A percentile compares a stretch with the other conserved stretches of the same genome.
Conservation (phyloP, 2,113 vertebrate species). For the Odocoileus hemionus region DNA sequence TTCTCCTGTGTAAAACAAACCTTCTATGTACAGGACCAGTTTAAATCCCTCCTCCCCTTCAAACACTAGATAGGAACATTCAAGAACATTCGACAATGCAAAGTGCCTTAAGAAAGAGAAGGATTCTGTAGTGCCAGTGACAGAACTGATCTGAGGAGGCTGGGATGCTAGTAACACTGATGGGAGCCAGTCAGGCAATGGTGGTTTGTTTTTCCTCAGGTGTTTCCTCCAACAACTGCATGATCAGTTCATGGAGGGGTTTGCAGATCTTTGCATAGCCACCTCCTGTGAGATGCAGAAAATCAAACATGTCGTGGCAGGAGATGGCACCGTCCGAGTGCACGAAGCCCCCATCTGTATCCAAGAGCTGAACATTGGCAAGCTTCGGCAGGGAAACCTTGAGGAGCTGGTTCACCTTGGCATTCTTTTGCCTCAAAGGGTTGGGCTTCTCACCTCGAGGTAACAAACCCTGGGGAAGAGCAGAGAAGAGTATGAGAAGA, state of each 20-base stretch:
- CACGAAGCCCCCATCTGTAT: slow-evolving; percentile 89
- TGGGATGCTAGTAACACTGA: slow-evolving; percentile 63
- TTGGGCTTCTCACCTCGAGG: slow-evolving; percentile 96
- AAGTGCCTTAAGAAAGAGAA: slow-evolving; percentile 85
- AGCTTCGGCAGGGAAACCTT: slow-evolving; percentile 88
- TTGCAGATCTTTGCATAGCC: slow-evolving; percentile 91
- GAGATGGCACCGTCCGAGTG: slow-evolving; percentile 95
- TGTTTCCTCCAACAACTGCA: slow-evolving; percentile 96
- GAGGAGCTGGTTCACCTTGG: slow-evolving; percentile 88
- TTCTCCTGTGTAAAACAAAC: slow-evolving; percentile 75
- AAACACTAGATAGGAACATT: slow-evolving; percentile 80
- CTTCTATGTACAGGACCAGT: slow-evolving; percentile 66
- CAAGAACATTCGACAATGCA: slow-evolving; percentile 82
- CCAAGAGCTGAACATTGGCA: slow-evolving; percentile 89
- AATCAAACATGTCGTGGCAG: slow-evolving; percentile 97
- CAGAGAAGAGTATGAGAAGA: slow-evolving; percentile 16
- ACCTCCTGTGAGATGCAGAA: slow-evolving; percentile 93
- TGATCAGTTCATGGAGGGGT: slow-evolving; percentile 95
- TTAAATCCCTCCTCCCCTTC: slow-evolving; percentile 79
- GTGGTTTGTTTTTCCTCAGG: slow-evolving; percentile 93
- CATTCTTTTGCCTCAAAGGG: slow-evolving; percentile 94
- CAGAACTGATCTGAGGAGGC: slow-evolving; percentile 80
- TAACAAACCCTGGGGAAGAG: slow-evolving; percentile 87
- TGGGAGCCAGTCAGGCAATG: slow-evolving; percentile 85
- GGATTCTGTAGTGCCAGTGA: slow-evolving; percentile 85